Base-by-base conservation (phyloP, 2,113 vertebrate genomes). In the Mirza zaza region DNA sequence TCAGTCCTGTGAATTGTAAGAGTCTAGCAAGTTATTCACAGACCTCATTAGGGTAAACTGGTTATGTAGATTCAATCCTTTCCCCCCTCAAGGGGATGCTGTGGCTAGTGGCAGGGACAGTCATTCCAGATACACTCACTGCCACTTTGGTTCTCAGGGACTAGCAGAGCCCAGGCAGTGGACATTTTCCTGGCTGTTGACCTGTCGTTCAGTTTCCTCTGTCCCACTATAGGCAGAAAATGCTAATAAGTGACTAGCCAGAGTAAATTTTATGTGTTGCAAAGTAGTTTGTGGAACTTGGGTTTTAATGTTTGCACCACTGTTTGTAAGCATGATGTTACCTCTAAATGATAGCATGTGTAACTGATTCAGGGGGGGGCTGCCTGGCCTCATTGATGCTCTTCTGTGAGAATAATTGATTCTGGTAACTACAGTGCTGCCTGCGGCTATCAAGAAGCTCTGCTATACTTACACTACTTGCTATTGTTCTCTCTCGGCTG, bases 361-460 rank as follows among this genome's bases (percentile, higher is more conserved):
- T 77, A n/a, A 55, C 59, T 0, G n/a, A 79, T 57, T 13, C 2
- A n/a, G 45, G 50, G 23, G 59, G 36, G 23, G 59, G 36, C 55
- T 83, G 8, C 65, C 42, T 13, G 39, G 45, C 71, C 45, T 93
- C 90, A 6, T 2, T 21, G 79, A 57, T 70, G 70, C 70, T 80
- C 70, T 91, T 67, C 32, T 88, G 65, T 80, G 95, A 85, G 81
- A 95, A 11, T 81, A 48, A 65, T 85, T 79, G 63, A 84, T 61
- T 86, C 29, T 36, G 61, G 29, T 92, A 18, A 67, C 94, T 81
- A 34, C 87, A 71, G 57, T 83, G 75, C 48, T 23, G 63, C 87
- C 90, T 63, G 77, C 0, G 0, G 73, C 87, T 80, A 0, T 87
- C 10, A 25, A 63, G 68, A 73, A 87, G 71, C 76, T 27, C 77